Conservation (phyloP, 2,113 vertebrate genomes). For the Rhipidura dahli region DNA sequence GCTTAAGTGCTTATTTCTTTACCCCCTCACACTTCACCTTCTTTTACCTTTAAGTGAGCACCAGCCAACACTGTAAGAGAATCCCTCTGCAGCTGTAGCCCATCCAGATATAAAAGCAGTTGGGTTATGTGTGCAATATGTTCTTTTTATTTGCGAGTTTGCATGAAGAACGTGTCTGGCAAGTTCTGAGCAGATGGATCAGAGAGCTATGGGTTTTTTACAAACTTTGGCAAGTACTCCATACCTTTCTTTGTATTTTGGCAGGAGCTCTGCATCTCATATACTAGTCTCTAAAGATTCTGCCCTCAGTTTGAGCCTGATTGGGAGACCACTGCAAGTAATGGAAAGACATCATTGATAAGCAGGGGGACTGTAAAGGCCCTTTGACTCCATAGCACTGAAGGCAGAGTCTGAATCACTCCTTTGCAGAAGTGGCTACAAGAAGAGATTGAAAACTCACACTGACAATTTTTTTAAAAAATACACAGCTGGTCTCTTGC, state of each 20-base stretch:
- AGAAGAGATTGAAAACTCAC: background rate
- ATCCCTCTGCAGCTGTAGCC: constrained; percentile 32
- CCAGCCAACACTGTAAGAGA: background rate
- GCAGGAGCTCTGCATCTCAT: constrained; percentile 60
- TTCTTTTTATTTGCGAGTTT: constrained; percentile 67
- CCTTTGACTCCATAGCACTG: background rate
- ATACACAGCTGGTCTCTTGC: background rate
- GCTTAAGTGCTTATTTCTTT: background rate
- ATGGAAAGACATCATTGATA: constrained; percentile 43
- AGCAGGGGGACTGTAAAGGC: background rate
- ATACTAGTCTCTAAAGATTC: constrained; percentile 59
- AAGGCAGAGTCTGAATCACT: background rate
- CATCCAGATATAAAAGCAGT: constrained; percentile 16
- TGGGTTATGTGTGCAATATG: constrained; percentile 54
- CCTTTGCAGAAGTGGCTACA: background rate
- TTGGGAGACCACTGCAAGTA: background rate
- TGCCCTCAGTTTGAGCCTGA: constrained; percentile 42
- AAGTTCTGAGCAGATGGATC: constrained; percentile 62
- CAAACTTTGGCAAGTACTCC: constrained; percentile 45
- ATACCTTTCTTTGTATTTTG: constrained; percentile 69
- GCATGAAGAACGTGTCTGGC: constrained; percentile 69
- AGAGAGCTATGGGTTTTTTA: constrained; percentile 30
- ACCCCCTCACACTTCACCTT: background rate
- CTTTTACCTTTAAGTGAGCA: constrained; percentile 32
- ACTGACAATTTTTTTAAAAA: background rate